Evolutionary conservation across 2,888 invertebrate species (phyloP).

Genomic region (Troilus luridus): DNA sequence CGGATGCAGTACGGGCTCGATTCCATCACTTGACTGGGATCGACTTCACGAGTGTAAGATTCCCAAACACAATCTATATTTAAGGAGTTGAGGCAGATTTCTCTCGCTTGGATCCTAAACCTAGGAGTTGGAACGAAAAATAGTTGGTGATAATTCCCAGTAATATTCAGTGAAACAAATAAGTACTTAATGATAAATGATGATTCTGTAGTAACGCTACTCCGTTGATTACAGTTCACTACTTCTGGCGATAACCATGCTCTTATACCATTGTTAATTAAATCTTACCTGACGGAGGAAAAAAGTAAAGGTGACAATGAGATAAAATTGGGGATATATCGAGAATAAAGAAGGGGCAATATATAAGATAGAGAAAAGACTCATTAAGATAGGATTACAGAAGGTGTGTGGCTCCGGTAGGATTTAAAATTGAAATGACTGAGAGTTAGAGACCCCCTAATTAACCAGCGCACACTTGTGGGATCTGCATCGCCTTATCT

Average conservation of each 20-base stretch:
- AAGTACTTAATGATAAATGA: too few species aligned
- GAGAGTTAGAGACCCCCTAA: background rate
- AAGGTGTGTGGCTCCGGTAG: slow-evolving; percentile 48
- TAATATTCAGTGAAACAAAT: too few species aligned
- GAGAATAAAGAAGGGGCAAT: background rate
- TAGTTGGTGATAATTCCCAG: too few species aligned
- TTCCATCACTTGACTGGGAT: too few species aligned
- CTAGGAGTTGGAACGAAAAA: too few species aligned
- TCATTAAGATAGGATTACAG: slow-evolving; percentile 51
- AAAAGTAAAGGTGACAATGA: background rate
- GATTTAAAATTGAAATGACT: slow-evolving; percentile 59
- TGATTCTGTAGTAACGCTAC: too few species aligned
- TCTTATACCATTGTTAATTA: background rate
- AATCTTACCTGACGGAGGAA: background rate
- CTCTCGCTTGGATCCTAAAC: too few species aligned
- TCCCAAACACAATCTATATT: too few species aligned
- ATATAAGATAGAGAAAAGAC: background rate
- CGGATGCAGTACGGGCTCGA: too few species aligned
- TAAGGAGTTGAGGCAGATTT: too few species aligned
- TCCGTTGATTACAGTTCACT: too few species aligned
- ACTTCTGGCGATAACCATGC: background rate
- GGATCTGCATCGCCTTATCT: slow-evolving; percentile 55
- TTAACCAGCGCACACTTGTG: slow-evolving; percentile 50
- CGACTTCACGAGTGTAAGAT: too few species aligned
- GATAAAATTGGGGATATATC: background rate